Evolutionary conservation across 2,888 invertebrate genomes (phyloP).

Genomic region (Acheta domesticus): DNA sequence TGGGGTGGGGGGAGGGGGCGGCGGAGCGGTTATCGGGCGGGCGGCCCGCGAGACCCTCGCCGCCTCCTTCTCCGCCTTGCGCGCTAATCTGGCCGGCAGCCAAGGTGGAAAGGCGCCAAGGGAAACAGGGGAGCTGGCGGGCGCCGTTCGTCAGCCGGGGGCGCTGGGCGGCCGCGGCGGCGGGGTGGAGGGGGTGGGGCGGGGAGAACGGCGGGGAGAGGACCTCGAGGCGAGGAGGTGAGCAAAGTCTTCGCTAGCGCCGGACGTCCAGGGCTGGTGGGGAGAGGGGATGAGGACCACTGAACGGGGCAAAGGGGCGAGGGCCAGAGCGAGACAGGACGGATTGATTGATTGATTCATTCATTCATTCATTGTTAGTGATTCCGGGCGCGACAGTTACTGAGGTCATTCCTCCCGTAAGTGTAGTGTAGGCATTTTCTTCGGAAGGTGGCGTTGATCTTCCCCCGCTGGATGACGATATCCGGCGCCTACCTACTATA

Average conservation of each 20-base stretch:
- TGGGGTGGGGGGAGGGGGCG: background rate
- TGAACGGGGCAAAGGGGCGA: background rate
- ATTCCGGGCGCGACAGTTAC: too few species aligned
- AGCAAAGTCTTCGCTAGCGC: background rate
- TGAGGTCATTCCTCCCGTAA: too few species aligned
- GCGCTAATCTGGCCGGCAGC: background rate
- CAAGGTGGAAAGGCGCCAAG: background rate
- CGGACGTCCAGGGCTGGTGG: background rate
- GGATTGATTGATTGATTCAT: too few species aligned
- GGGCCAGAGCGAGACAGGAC: too few species aligned
- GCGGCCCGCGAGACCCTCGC: background rate
- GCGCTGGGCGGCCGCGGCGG: background rate
- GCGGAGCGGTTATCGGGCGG: background rate
- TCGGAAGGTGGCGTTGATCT: too few species aligned
- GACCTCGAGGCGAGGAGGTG: background rate
- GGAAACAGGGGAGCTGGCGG: background rate
- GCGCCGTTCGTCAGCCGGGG: background rate
- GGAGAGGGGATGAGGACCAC: too few species aligned
- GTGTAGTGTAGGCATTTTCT: too few species aligned
- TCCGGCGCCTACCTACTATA: too few species aligned
- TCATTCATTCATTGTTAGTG: too few species aligned
- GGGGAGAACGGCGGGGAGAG: fast-evolving
- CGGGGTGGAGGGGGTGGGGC: background rate
- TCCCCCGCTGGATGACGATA: too few species aligned
- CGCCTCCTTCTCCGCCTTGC: background rate